Evolutionary conservation across 2,797 vertebrate species (phyloP).

Genomic region (Prionace glauca): DNA sequence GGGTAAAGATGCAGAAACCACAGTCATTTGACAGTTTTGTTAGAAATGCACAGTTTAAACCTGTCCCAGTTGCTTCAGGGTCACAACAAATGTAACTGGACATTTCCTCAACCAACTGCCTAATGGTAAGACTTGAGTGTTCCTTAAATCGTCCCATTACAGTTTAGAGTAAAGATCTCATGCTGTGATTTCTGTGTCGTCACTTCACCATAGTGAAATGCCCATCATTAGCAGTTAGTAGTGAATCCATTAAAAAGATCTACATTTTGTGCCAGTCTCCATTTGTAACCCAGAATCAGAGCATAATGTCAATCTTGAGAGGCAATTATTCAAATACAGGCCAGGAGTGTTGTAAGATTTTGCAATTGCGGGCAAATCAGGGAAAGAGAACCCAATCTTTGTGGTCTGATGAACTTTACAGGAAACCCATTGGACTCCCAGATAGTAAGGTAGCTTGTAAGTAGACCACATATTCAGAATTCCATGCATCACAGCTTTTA

Average conservation of each 20-base stretch:
- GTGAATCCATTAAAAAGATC: neutral
- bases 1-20: conserved; percentile 8
- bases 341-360: too few species aligned
- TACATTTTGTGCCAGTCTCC: neutral
- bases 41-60: conserved; percentile 5
- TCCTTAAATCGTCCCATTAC: neutral
- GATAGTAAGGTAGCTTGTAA: neutral
- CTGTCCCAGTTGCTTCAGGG: neutral
- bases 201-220: neutral
- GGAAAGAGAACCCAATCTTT: neutral
- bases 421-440: neutral
- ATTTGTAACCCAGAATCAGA: neutral
- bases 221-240: neutral
- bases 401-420: neutral
- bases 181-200: neutral
- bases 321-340: neutral
- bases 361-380: neutral
- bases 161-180: neutral
- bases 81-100: neutral
- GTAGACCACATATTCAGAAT: neutral
- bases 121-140: neutral
- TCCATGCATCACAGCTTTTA: neutral
- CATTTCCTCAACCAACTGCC: neutral
- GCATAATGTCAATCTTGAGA: neutral
- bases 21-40: neutral